phyloP scores from a whole-genome alignment of 2,113 vertebrate genomes.

The Mugil cephalus region DNA sequence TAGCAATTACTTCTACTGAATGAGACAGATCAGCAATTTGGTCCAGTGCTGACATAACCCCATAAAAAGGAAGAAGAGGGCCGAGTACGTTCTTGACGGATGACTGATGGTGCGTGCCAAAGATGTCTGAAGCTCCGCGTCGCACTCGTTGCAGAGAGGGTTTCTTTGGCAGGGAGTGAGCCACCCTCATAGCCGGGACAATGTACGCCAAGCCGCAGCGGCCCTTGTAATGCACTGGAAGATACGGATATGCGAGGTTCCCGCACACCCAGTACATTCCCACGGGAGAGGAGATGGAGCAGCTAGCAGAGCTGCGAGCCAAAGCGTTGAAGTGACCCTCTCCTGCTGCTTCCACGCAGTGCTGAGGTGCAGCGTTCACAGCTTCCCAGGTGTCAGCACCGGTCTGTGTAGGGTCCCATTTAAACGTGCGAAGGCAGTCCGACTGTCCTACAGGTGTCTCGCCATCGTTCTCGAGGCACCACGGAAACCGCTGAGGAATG shows the following conservation, averaged over 20 bases:
- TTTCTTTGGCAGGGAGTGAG: conserved; percentile 35
- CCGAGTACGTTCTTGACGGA: conserved; percentile 46
- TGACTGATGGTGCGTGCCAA: conserved; percentile 62
- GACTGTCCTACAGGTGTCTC: conserved; percentile 31
- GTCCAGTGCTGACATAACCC: conserved; percentile 60
- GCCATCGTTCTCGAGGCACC: conserved; percentile 66
- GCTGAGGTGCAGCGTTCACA: conserved; percentile 14
- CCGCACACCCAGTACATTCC: conserved; percentile 73
- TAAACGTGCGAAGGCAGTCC: conserved; percentile 50
- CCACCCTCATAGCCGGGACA: conserved; percentile 61
- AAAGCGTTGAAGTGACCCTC: conserved; percentile 23
- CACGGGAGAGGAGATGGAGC: conserved; percentile 63
- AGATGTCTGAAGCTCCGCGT: conserved; percentile 42
- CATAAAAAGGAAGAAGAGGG: conserved; percentile 57
- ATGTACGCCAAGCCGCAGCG: conserved; percentile 64
- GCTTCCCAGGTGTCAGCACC: background rate
- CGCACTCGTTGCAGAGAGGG: background rate
- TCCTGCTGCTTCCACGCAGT: conserved; percentile 52
- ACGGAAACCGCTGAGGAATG: conserved; percentile 46
- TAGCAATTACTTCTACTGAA: conserved; percentile 52
- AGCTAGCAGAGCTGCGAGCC: conserved; percentile 31
- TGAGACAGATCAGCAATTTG: conserved; percentile 63
- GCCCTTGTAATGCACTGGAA: conserved; percentile 65
- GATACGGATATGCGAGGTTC: conserved; percentile 48
- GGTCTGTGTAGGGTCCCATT: background rate